Conservation (phyloP, 1,140 invertebrate species). For the Eriosoma lanigerum region DNA sequence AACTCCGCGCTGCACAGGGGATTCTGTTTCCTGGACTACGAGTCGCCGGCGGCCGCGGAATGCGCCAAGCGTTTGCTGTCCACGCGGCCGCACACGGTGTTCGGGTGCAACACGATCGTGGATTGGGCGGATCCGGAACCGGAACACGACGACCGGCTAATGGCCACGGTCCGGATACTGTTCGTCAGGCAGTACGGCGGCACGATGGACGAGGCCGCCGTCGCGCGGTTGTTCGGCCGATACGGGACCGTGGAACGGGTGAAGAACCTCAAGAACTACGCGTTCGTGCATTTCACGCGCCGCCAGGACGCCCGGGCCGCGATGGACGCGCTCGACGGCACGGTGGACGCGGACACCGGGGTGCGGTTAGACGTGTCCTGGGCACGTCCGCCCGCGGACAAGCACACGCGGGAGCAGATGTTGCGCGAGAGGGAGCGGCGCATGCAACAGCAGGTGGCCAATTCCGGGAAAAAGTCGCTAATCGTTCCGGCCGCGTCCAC, state of each 20-base stretch:
- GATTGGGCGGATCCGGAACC: slow-evolving; percentile 47
- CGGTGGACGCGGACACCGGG: not conserved
- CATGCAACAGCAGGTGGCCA: not conserved
- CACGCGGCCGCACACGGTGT: not conserved
- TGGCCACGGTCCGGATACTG: slow-evolving; percentile 20
- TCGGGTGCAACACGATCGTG: slow-evolving; percentile 36
- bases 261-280: slow-evolving; percentile 32
- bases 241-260: slow-evolving; percentile 1
- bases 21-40: slow-evolving; percentile 41
- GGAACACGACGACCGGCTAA: not conserved
- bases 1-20: not conserved
- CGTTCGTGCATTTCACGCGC: slow-evolving; percentile 26
- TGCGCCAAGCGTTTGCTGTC: not conserved
- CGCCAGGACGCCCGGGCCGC: not conserved
- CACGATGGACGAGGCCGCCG: not conserved
- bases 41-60: not conserved
- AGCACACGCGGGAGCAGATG: slow-evolving; percentile 4
- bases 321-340: not conserved
- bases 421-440: slow-evolving; percentile 14
- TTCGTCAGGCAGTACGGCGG: slow-evolving; percentile 19
- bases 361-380: slow-evolving; percentile 17
- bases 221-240: not conserved
- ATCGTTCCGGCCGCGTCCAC: not conserved
- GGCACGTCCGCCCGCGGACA: slow-evolving; percentile 27
- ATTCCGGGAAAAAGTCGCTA: not conserved